These are phyloP conservation scores for Aviceda subcristata DNA, from an alignment of 2,113 vertebrate genomes.

Conservation along the genomic window DNA sequence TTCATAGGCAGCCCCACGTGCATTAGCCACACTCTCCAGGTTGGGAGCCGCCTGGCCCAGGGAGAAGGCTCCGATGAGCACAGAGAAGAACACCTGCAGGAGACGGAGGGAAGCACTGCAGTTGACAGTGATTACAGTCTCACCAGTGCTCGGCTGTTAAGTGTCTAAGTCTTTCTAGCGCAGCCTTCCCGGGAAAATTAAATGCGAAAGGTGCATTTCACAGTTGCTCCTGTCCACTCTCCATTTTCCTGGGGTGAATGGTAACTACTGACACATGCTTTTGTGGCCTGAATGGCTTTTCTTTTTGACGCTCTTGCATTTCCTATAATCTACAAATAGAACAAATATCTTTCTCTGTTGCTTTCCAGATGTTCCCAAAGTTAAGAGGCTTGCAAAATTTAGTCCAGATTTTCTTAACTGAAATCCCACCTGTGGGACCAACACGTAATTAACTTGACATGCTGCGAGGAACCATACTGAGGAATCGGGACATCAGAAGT, in stretches of 20 bases:
- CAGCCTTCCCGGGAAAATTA: background rate
- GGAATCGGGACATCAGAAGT: background rate
- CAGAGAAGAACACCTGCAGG: slow-evolving; percentile 78
- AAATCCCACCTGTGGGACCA: background rate
- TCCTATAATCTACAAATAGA: background rate
- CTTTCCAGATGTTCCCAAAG: background rate
- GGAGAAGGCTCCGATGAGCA: slow-evolving; percentile 74
- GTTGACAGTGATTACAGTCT: background rate
- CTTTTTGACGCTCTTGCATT: background rate
- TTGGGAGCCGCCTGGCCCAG: slow-evolving; percentile 78
- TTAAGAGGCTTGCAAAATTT: background rate
- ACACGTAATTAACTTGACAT: background rate
- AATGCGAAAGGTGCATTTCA: background rate
- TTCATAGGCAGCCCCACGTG: slow-evolving; percentile 80
- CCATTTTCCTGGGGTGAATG: background rate
- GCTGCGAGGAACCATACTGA: background rate
- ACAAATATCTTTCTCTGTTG: background rate
- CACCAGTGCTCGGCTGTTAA: background rate
- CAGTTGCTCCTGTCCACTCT: background rate
- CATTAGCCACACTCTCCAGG: slow-evolving; percentile 78
- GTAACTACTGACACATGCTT: background rate
- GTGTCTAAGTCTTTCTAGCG: background rate
- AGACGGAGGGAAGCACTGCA: background rate
- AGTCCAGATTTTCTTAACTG: background rate
- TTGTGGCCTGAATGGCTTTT: background rate